Percentiles rank a stretch among this genome's conserved stretches.
Conservation (phyloP, 2,797 vertebrate species). For the Diplodus puntazzo region DNA sequence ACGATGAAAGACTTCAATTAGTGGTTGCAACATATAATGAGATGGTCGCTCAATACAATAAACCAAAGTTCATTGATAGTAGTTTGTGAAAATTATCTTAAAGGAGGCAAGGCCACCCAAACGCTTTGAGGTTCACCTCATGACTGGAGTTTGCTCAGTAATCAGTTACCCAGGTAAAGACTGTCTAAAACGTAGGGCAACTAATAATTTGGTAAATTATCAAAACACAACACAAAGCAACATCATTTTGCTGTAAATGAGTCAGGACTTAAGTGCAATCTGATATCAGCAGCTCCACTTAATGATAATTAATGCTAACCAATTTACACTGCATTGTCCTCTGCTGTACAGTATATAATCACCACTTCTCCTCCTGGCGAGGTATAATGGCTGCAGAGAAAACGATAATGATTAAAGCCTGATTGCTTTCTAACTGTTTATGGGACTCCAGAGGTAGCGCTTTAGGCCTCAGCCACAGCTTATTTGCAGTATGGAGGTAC, state of each 20-base stretch:
- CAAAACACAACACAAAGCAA: neutral
- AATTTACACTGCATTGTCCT: neutral
- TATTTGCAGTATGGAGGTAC: neutral
- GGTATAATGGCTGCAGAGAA: neutral
- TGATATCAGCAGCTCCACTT: neutral
- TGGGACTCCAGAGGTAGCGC: neutral
- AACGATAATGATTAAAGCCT: neutral
- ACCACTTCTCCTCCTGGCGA: neutral
- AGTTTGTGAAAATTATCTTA: neutral
- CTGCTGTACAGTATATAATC: neutral
- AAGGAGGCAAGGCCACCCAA: rapidly evolving
- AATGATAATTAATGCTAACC: too few relatives aligned
- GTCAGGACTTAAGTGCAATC: neutral
- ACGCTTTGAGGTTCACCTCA: neutral
- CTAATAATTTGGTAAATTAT: neutral
- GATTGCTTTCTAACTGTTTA: neutral
- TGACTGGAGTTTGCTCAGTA: neutral
- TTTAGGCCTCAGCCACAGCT: neutral
- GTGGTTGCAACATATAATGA: neutral
- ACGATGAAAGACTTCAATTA: neutral
- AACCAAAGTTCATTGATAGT: neutral
- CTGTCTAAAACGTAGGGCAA: too few relatives aligned
- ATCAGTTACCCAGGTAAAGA: too few relatives aligned
- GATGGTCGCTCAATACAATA: too few relatives aligned
- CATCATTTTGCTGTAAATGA: neutral